Percentiles rank a stretch among this genome's conserved stretches.
Evolutionary conservation across 2,113 vertebrate species (phyloP).

Genomic region (Hippolais icterina): DNA sequence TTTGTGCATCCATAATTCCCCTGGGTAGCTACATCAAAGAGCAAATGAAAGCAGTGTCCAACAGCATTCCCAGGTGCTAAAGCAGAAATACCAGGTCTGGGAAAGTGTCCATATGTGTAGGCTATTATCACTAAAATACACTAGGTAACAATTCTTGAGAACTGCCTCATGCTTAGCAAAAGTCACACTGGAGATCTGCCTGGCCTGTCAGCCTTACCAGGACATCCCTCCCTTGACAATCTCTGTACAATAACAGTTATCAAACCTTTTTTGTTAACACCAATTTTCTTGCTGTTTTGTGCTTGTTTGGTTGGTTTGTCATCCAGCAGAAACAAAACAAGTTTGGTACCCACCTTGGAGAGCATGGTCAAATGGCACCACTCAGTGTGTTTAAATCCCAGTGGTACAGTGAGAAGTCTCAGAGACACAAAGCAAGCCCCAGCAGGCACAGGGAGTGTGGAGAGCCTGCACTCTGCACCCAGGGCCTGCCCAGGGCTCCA

Average conservation of each 20-base stretch:
- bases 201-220: not conserved
- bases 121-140: not conserved
- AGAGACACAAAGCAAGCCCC: not conserved
- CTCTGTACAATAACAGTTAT: not conserved
- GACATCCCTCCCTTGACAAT: not conserved
- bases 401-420: not conserved
- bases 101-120: not conserved
- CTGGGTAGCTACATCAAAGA: not conserved
- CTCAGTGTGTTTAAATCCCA: not conserved
- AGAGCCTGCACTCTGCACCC: not conserved
- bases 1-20: not conserved
- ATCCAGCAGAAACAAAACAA: not conserved
- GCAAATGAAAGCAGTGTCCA: not conserved
- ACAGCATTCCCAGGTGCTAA: not conserved
- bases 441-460: rapidly evolving
- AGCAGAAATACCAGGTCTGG: not conserved
- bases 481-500: not conserved
- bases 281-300: not conserved
- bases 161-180: not conserved
- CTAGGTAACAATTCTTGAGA: not conserved
- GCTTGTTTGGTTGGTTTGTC: not conserved
- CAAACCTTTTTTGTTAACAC: not conserved
- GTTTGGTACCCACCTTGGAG: not conserved
- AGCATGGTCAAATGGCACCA: not conserved
- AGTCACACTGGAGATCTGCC: not conserved